phyloP scores from a whole-genome alignment of 2,797 vertebrate genomes.

The Sebastes oblongus region DNA sequence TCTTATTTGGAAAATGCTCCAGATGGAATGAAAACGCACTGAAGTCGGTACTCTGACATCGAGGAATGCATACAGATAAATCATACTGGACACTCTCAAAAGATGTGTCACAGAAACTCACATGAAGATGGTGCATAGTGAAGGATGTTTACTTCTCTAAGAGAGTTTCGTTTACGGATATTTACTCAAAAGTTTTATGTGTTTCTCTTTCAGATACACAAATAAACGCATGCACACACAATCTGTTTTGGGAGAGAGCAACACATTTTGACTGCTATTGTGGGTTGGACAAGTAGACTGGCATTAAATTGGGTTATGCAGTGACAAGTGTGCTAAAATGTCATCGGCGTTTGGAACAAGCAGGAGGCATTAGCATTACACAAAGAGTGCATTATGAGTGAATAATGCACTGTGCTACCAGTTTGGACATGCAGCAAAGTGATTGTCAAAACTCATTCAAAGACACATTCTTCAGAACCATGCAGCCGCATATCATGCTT shows the following conservation, averaged over 20 bases:
- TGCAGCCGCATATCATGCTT: slow-evolving; percentile 85
- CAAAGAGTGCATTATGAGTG: slow-evolving; percentile 87
- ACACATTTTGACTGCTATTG: slow-evolving; percentile 53
- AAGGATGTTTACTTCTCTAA: slow-evolving; percentile 5
- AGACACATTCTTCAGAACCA: slow-evolving; percentile 89
- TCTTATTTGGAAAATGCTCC: slow-evolving; percentile 35
- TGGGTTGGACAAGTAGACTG: slow-evolving; percentile 31
- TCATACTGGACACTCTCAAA: neutral
- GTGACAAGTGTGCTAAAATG: slow-evolving; percentile 73
- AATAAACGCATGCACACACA: neutral
- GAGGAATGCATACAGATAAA: slow-evolving; percentile 14
- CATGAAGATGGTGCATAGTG: neutral
- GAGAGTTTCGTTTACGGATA: neutral
- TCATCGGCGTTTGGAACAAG: slow-evolving; percentile 69
- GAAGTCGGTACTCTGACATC: neutral
- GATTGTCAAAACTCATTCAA: slow-evolving; percentile 91
- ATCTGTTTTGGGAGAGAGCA: slow-evolving; percentile 22
- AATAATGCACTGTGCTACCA: slow-evolving; percentile 91
- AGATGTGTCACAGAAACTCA: slow-evolving; percentile 4
- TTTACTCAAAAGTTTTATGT: slow-evolving; percentile 1
- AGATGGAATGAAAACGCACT: slow-evolving; percentile 27
- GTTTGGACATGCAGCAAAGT: slow-evolving; percentile 93
- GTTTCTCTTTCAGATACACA: neutral
- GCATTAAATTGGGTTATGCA: slow-evolving; percentile 66
- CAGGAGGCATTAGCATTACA: slow-evolving; percentile 86